phyloP scores from a whole-genome alignment of 2,888 invertebrate genomes.

The Ptilodon capucinus region DNA sequence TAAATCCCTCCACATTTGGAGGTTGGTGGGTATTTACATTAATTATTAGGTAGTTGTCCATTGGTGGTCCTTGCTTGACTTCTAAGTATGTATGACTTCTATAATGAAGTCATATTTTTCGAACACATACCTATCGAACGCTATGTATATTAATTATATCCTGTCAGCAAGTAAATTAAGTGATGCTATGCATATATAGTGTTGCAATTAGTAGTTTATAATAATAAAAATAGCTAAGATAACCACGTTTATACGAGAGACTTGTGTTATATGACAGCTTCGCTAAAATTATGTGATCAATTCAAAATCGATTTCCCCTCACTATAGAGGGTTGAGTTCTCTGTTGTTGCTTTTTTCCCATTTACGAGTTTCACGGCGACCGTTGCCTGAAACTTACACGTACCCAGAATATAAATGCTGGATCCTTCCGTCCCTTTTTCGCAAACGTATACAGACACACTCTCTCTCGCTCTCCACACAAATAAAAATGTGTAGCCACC shows the following conservation, averaged over 20 bases:
- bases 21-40: background rate
- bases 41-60: background rate
- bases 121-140: too few species aligned
- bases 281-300: slow-evolving; percentile 32
- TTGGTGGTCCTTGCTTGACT: background rate
- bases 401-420: slow-evolving; percentile 81
- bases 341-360: slow-evolving; percentile 82
- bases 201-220: too few species aligned
- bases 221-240: background rate
- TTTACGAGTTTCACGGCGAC: slow-evolving; percentile 83
- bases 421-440: slow-evolving; percentile 55
- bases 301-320: slow-evolving; percentile 57
- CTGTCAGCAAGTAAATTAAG: background rate
- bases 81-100: too few species aligned
- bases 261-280: background rate
- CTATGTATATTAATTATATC: background rate
- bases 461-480: slow-evolving; percentile 66
- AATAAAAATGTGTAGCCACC: slow-evolving; percentile 80
- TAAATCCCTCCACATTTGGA: background rate
- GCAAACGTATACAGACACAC: slow-evolving; percentile 35
- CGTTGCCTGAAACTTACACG: slow-evolving; percentile 83
- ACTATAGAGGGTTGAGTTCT: slow-evolving; percentile 77
- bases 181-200: too few species aligned
- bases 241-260: background rate
- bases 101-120: background rate